Conservation (phyloP, 2,888 invertebrate species). For the Dione juno region DNA sequence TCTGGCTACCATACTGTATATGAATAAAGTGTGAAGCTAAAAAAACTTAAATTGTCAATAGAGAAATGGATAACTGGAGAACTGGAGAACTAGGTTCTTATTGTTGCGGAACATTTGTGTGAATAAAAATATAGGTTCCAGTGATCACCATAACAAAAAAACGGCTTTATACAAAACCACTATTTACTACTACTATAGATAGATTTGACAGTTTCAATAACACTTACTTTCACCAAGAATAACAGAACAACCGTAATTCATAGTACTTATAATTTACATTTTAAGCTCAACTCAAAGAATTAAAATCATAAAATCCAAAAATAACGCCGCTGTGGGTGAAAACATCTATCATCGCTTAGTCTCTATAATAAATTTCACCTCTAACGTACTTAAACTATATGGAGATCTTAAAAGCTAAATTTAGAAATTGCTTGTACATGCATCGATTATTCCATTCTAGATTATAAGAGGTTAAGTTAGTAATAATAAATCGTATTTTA, state of each 20-base stretch:
- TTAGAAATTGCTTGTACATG: slow-evolving; percentile 3
- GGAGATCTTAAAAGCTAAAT: slow-evolving; percentile 15
- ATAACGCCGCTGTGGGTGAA: slow-evolving; percentile 31
- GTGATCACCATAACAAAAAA: no score
- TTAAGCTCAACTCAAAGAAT: slow-evolving; percentile 28
- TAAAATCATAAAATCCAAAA: slow-evolving; percentile 24
- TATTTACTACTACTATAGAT: no score
- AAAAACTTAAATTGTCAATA: no score
- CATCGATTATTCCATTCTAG: not conserved
- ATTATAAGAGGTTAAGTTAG: not conserved
- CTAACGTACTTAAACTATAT: slow-evolving; percentile 23
- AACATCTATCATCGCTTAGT: slow-evolving; percentile 37
- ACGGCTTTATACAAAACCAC: no score
- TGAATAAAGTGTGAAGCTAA: no score
- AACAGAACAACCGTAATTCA: slow-evolving; percentile 9
- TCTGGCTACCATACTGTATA: no score
- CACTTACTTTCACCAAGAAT: slow-evolving; percentile 15
- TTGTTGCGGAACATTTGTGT: not conserved
- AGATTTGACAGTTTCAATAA: not conserved
- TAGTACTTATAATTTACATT: slow-evolving; percentile 3
- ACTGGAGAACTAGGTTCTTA: not conserved
- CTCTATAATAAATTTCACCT: slow-evolving; percentile 34
- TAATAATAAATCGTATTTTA: not conserved
- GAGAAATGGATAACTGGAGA: no score
- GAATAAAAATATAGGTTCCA: not conserved